Evolutionary conservation across 2,113 vertebrate species (phyloP).

Genomic region (Eira barbara): DNA sequence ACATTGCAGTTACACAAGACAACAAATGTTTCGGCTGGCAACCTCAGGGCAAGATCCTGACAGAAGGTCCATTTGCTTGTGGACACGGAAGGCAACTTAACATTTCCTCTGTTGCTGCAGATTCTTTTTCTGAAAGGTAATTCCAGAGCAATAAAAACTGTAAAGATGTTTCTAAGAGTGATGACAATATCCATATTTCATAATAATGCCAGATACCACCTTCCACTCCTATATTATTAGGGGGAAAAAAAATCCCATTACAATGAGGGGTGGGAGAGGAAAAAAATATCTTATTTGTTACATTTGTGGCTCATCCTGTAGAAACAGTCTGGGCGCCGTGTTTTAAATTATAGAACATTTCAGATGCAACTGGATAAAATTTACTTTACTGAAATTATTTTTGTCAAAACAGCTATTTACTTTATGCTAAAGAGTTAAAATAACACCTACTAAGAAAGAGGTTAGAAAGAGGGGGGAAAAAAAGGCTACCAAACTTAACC

Average conservation of each 20-base stretch:
- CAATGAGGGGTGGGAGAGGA: not conserved
- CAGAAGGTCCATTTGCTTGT: constrained; percentile 46
- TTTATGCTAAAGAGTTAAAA: constrained; percentile 32
- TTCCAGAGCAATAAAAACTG: not conserved
- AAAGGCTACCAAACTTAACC: not conserved
- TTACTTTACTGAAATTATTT: constrained; percentile 19
- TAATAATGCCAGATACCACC: not conserved
- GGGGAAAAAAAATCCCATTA: not conserved
- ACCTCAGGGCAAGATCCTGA: constrained; percentile 62
- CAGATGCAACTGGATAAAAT: not conserved
- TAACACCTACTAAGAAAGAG: not conserved
- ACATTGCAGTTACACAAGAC: constrained; percentile 58
- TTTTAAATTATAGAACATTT: constrained; percentile 30
- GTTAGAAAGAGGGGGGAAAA: not conserved
- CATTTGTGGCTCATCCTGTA: not conserved
- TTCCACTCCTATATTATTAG: not conserved
- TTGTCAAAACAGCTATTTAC: not conserved
- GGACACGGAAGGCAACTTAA: constrained; percentile 63
- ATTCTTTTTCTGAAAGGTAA: constrained; percentile 34
- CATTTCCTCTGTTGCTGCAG: constrained; percentile 49
- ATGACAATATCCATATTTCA: not conserved
- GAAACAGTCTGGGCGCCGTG: too few relatives aligned
- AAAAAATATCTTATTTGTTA: not conserved
- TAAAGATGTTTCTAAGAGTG: not conserved
- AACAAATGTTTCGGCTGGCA: constrained; percentile 62